phyloP scores from a whole-genome alignment of 2,113 vertebrate species.

The Odobenus rosmarus region DNA sequence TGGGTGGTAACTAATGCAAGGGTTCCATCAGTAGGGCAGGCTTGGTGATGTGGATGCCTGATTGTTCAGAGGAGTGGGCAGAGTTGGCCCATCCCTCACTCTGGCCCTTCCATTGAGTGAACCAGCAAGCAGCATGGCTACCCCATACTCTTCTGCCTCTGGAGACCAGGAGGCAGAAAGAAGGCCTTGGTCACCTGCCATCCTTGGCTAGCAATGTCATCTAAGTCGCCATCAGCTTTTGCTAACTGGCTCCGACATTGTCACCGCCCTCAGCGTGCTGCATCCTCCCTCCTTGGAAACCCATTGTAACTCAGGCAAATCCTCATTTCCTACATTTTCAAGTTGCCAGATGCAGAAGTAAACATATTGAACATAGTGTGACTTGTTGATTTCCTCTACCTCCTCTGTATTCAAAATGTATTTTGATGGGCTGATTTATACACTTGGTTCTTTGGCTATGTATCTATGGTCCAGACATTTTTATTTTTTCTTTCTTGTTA shows the following conservation, averaged over 20 bases:
- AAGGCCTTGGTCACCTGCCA: neutral
- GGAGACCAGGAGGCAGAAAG: neutral
- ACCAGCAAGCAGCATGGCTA: no score
- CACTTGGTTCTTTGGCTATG: conserved; percentile 63
- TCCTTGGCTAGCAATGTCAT: neutral
- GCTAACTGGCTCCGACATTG: conserved; percentile 51
- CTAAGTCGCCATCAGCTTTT: conserved; percentile 64
- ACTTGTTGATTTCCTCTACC: conserved; percentile 65
- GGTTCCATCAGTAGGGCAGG: neutral
- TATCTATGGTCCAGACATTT: neutral
- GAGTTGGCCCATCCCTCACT: neutral
- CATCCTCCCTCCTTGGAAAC: conserved; percentile 52
- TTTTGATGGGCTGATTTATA: neutral
- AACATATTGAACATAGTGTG: conserved; percentile 58
- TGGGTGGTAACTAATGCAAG: neutral
- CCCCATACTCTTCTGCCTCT: neutral
- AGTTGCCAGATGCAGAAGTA: conserved; percentile 63
- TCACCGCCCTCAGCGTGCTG: neutral
- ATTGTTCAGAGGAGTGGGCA: neutral
- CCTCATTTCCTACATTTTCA: conserved; percentile 69
- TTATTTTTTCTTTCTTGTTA: neutral
- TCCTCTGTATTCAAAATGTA: conserved; percentile 73
- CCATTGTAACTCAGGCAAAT: conserved; percentile 71
- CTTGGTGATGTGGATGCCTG: neutral
- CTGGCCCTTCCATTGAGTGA: fast-evolving